Evolutionary conservation across 2,113 vertebrate genomes (phyloP), one percentile per base, ranked within the genome.

Genomic region (Narcine bancroftii): DNA sequence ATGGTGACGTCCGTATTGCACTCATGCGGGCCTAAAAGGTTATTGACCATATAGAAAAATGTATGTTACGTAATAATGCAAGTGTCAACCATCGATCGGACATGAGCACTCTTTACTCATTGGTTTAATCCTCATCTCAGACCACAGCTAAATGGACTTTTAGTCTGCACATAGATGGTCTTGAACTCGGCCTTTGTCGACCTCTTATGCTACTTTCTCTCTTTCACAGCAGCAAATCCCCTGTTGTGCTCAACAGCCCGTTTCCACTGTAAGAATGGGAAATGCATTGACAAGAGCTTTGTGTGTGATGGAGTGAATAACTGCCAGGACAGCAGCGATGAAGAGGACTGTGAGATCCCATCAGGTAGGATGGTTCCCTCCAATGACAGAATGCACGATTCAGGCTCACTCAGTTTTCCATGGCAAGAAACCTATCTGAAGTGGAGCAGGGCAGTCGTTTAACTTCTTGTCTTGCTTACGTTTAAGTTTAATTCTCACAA

Each of bases 281-380:
- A 97, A 81, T 99, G 98, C 94, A 97, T 99, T 10, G 98, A 99
- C 94, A 98, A 97, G 94, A 99, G 98, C 94, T 99, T 99, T 94
- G 95, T 99, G 81, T 99, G 98, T 3, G 98, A 99, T 0, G 98
- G 97, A 75, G 96, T 98, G 50, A 97, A 99, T 93, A 99, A 99
- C 95, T 99, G 98, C 93, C 97, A 97, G 45, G 98, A 99, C 95
- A 99, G 98, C 96, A 99, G 98, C 0, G 98, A 99, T 0, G 98
- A 99, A 92, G 98, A 99, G 93, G 96, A 96, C 95, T 99, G 98
- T 2, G 97, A 97, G 47, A 98, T 95, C 75, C 97, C 97, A 87
- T 97, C 97, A 96, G 98, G 98, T 99, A 97, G 0, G 66, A 5
- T 5, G 21, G 4, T 36, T 7, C 77, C 7, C 50, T 66, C 60